Evolutionary conservation across 2,113 vertebrate species (phyloP).

Genomic region (Mobula hypostoma): DNA sequence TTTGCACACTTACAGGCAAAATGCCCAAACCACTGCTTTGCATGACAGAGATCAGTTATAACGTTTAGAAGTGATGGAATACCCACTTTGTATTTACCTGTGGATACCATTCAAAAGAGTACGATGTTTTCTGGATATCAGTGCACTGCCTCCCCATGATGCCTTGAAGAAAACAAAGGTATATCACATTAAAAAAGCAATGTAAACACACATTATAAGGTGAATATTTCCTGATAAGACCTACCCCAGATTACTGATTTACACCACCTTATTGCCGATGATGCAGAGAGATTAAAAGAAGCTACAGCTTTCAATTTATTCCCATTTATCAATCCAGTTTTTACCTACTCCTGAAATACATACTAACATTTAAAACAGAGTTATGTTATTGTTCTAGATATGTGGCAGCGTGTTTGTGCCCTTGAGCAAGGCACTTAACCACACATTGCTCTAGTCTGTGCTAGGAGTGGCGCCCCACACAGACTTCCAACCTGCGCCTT

Average conservation of each 20-base stretch:
- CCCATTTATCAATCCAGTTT: neutral
- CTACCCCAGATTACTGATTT: neutral
- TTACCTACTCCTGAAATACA: no score
- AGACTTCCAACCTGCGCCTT: no score
- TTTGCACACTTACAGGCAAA: neutral
- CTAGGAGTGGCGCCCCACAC: no score
- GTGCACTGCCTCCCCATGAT: conserved; percentile 74
- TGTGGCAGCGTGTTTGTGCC: no score
- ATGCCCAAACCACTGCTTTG: neutral
- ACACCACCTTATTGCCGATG: neutral
- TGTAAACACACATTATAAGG: neutral
- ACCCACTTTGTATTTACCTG: conserved; percentile 51
- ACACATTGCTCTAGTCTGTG: no score
- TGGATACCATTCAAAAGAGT: conserved; percentile 66
- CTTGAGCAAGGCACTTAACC: no score
- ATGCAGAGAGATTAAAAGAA: neutral
- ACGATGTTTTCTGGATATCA: conserved; percentile 64
- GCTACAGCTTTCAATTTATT: neutral
- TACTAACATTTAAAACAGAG: no score
- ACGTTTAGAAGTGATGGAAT: neutral
- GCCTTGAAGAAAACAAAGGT: conserved; percentile 52
- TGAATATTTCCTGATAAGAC: no score
- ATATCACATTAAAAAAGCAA: neutral
- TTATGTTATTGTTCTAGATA: neutral
- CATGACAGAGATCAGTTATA: neutral